Base-by-base conservation (phyloP, 2,113 vertebrate species). In the Corydoras maculifer region DNA sequence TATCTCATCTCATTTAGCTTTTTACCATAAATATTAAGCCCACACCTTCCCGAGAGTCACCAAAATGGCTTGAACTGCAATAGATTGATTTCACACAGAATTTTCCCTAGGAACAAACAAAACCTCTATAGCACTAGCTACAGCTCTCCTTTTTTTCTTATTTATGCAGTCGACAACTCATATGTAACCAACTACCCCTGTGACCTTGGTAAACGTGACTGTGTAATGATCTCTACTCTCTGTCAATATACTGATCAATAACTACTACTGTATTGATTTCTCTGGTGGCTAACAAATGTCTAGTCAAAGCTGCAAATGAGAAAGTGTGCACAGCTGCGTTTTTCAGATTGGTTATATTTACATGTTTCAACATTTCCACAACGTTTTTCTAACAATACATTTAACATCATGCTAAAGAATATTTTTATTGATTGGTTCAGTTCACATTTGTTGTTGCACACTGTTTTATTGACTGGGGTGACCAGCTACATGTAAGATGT, bases 151-250 rank as follows among this genome's bases (percentile, higher is more conserved):
- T 14, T 50, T 62, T 49, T 32, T 30, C 11, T 58, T 49, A 53
- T 57, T 3, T 9, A 43, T 25, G 58, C 14, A 9, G 12, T 35
- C 9, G 48, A 10, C 30, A 55, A 50, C 32, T 70, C 55, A 70
- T 67, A 57, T 70, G 31, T 70, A 18, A 50, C 30, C 62, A 50
- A 63, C 9, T 57, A 48, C 10, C 71, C 55, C 15, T 12, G 25
- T 66, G 72, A 78, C 77, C 73, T 75, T 78, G 65, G 30, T 14
- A 62, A 58, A 74, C 70, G 74, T 68, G 32, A 71, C 11, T 13
- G 15, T 57, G 14, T 70, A 76, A 74, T 68, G 74, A 79, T 71
- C 64, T 68, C 69, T 3, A 29, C 59, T 75, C 14, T 61, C 32
- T 70, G 32, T 55, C 68, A 57, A 61, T 13, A 54, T 65, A 30